Evolutionary conservation across 2,888 invertebrate genomes (phyloP), one percentile per base, ranked within the genome.

Genomic region (Drosophila yooni): DNA sequence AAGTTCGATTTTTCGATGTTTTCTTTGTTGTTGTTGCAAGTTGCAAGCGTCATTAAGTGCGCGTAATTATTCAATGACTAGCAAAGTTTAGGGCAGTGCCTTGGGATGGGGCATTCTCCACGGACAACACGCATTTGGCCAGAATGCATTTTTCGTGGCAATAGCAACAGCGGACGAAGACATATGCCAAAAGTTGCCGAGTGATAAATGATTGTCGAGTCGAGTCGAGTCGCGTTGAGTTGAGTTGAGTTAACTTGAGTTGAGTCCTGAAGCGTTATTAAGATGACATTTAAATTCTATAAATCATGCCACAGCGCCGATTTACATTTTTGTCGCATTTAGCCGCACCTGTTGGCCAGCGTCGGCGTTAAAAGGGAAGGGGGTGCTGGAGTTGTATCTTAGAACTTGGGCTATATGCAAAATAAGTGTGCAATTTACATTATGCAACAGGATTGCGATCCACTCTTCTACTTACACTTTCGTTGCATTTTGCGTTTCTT

Each of bases 1-100:
- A 68, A 63, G 72, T 77, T 81, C 73, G 73, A 82, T 70, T 21
- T 21, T 21, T 21, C 21, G 21, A 21, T 38, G 29, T 58, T 66
- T 38, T 38, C 27, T 13, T 38, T 56, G 27, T 29, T 63, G 67
- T 65, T 57, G 71, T 48, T 48, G 70, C 75, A 63, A 74, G 75
- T 84, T 80, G 86, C 79, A 76, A 78, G 82, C 83, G 74, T 84
- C 84, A 88, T 90, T 91, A 91, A 91, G 90, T 91, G 88, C 90
- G 82, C 79, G 91, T 88, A 92, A 92, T 92, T 92, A 91, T 91
- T 92, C 91, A 92, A 89, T 90, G 89, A 84, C 86, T 81, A 48
- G 25, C 38, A 72, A 76, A 80, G 66, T 82, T 82, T 54, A 58
- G 64, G 25, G 33, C 27, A 5, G 2, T 8, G 25, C 10, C 7